Percentiles rank a stretch among this genome's conserved stretches.
phyloP scores from a whole-genome alignment of 64 coral and sea anemone species.

The Catalaphyllia jardinei region DNA sequence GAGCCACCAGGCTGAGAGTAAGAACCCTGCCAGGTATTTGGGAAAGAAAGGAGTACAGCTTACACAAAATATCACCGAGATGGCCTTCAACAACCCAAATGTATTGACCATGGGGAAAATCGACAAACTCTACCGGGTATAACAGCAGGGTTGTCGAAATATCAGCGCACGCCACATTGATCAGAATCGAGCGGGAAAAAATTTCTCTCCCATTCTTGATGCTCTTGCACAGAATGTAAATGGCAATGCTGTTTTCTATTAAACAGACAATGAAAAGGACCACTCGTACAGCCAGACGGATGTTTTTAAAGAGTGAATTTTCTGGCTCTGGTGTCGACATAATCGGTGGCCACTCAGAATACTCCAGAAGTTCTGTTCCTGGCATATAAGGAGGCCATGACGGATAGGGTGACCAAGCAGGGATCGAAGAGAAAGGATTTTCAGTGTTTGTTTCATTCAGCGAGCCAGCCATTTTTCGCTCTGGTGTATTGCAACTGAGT shows the following conservation, averaged over 20 bases:
- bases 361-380: no score
- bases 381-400: no score
- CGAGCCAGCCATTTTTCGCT: no score
- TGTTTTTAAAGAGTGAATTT: neutral
- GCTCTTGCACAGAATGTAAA: slow-evolving; percentile 5
- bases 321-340: no score
- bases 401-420: no score
- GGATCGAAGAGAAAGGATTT: no score
- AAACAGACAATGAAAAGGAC: neutral
- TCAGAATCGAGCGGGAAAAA: neutral
- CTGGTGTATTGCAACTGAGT: no score
- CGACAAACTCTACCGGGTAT: neutral
- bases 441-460: no score
- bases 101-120: neutral
- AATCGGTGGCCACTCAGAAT: no score
- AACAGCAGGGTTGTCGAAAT: neutral
- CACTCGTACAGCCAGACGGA: neutral
- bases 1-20: neutral
- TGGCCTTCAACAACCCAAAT: neutral
- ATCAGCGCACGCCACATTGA: neutral
- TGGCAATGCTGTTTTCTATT: neutral
- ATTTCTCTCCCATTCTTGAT: neutral
- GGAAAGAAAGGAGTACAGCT: neutral
- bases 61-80: neutral
- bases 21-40: neutral